A percentile compares a stretch with the other conserved stretches of the same genome.
Evolutionary conservation across 2,888 invertebrate genomes (phyloP).

Genomic region (Chloromyia formosa): DNA sequence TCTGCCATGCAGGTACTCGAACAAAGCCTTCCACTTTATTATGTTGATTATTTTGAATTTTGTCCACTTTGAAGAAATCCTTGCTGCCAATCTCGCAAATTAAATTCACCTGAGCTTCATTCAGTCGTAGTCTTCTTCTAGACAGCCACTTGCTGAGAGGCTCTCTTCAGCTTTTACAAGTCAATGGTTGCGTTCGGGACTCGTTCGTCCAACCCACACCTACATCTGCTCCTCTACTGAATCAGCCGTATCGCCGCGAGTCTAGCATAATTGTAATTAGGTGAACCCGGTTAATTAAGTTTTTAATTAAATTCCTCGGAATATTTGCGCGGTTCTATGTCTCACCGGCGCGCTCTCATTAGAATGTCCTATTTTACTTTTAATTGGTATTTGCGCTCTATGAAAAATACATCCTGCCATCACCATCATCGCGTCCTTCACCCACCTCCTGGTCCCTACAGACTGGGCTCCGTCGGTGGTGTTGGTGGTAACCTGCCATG

Average conservation of each 20-base stretch:
- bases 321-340: conserved; percentile 51
- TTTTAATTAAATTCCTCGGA: conserved; percentile 52
- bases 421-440: neutral
- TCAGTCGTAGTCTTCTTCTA: too few species aligned
- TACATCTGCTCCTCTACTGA: neutral
- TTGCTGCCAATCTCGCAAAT: too few species aligned
- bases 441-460: neutral
- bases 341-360: conserved; percentile 50
- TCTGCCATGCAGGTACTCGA: too few species aligned
- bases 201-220: neutral
- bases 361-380: conserved; percentile 52
- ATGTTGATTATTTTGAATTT: too few species aligned
- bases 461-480: neutral
- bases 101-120: too few species aligned
- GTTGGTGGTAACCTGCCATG: neutral
- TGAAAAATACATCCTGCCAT: conserved; percentile 47
- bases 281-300: conserved; percentile 52
- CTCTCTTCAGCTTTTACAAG: neutral
- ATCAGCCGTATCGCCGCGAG: neutral
- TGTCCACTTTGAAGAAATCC: too few species aligned
- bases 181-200: neutral
- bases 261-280: conserved; percentile 51
- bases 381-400: conserved; percentile 52
- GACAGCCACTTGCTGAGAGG: too few species aligned
- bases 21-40: too few species aligned